A percentile compares a stretch with the other conserved stretches of the same genome.
Conservation (phyloP, 2,113 vertebrate species). For the Riparia riparia region DNA sequence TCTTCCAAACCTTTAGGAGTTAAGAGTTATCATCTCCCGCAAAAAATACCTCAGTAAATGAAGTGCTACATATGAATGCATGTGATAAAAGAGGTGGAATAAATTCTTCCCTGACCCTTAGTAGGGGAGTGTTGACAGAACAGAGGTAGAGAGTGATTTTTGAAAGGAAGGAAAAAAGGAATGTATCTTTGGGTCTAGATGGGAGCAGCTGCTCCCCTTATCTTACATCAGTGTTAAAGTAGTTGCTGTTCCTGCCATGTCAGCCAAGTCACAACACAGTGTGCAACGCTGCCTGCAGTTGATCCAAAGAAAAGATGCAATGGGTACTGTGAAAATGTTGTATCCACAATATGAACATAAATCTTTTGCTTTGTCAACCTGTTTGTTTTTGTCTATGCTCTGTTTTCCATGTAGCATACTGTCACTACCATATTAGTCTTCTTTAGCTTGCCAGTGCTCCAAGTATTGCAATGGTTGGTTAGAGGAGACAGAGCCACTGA, state of each 20-base stretch:
- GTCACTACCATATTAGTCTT: conserved; percentile 46
- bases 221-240: conserved; percentile 45
- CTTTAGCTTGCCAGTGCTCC: not conserved
- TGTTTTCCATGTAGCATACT: conserved; percentile 1
- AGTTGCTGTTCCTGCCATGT: conserved; percentile 35
- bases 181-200: conserved; percentile 28
- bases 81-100: conserved; percentile 66
- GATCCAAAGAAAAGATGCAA: not conserved
- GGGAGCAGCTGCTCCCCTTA: conserved; percentile 47
- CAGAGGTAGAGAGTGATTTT: conserved; percentile 41
- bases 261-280: conserved; percentile 41
- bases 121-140: conserved; percentile 66
- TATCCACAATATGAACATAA: conserved; percentile 6
- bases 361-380: conserved; percentile 20
- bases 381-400: not conserved
- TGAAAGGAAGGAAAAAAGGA: conserved; percentile 33
- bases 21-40: conserved; percentile 57
- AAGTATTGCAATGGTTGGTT: not conserved
- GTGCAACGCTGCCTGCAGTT: not conserved
- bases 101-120: conserved; percentile 49
- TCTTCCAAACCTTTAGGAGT: conserved; percentile 56
- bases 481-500: not conserved
- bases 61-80: conserved; percentile 67
- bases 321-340: not conserved
- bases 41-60: conserved; percentile 66